phyloP scores from a whole-genome alignment of 2,113 vertebrate genomes.

The Oncorhynchus masou region DNA sequence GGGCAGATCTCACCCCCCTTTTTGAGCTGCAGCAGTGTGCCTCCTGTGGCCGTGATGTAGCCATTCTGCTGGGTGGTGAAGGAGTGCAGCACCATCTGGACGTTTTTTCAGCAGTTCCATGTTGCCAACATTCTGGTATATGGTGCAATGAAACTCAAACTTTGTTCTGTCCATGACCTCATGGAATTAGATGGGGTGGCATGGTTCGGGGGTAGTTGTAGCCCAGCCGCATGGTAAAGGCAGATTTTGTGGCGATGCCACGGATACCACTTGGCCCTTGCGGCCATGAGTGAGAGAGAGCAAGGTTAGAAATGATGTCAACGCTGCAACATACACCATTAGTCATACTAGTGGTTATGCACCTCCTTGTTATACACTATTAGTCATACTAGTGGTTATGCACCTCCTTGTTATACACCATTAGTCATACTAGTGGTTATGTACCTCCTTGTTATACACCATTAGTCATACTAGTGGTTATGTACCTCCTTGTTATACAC shows the following conservation, averaged over 20 bases:
- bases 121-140: neutral
- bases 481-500: too few relatives aligned
- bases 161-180: slow-evolving; percentile 44
- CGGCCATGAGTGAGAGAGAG: slow-evolving; percentile 22
- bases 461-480: too few relatives aligned
- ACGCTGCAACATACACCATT: neutral
- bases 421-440: too few relatives aligned
- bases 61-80: slow-evolving; percentile 35
- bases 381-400: too few relatives aligned
- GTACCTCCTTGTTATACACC: too few relatives aligned
- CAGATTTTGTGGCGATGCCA: slow-evolving; percentile 28
- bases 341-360: neutral
- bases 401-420: too few relatives aligned
- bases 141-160: slow-evolving; percentile 52
- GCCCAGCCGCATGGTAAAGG: slow-evolving; percentile 56
- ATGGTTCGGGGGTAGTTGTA: slow-evolving; percentile 13
- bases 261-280: slow-evolving; percentile 9
- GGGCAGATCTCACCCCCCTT: slow-evolving; percentile 16
- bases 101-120: slow-evolving; percentile 46
- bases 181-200: slow-evolving; percentile 24
- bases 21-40: slow-evolving; percentile 14
- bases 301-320: neutral
- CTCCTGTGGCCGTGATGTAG: slow-evolving; percentile 45
- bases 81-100: slow-evolving; percentile 36
- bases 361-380: too few relatives aligned